Percentiles rank a stretch among this genome's conserved stretches.
phyloP scores from a whole-genome alignment of 2,888 invertebrate species.

The Erebia ligea region DNA sequence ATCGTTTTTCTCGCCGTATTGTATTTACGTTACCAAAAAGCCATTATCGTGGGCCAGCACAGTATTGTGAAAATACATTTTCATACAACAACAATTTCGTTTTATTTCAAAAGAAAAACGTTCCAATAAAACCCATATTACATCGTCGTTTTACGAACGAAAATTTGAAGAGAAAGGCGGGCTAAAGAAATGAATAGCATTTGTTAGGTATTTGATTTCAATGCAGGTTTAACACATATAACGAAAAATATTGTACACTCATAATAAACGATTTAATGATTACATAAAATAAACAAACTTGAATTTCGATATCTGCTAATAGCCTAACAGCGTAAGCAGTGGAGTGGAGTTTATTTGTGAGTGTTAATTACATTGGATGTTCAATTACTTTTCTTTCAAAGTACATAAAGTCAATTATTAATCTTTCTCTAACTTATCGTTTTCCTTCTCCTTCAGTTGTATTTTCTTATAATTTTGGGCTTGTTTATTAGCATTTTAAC shows the following conservation, averaged over 20 bases:
- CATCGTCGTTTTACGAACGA: constrained; percentile 66
- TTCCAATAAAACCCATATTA: constrained; percentile 73
- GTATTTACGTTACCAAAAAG: constrained; percentile 40
- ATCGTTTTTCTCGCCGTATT: constrained; percentile 39
- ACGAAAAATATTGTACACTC: background rate
- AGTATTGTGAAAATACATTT: constrained; percentile 46
- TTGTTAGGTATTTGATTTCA: constrained; percentile 69
- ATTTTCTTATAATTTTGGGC: background rate
- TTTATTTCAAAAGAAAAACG: constrained; percentile 68
- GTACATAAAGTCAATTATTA: constrained; percentile 1
- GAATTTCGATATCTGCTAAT: background rate
- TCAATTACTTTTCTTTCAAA: constrained; percentile 4
- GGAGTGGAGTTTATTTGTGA: constrained; percentile 1
- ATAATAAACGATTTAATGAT: background rate
- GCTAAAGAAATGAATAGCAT: constrained; percentile 66
- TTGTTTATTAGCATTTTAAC: background rate
- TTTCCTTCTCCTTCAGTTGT: background rate
- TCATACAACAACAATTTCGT: constrained; percentile 61
- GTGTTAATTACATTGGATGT: constrained; percentile 1
- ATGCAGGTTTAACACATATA: constrained; percentile 40
- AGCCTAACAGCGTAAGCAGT: constrained; percentile 40
- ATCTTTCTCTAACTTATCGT: background rate
- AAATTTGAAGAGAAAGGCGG: constrained; percentile 68
- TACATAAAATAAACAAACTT: background rate
- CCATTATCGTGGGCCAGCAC: constrained; percentile 37